Conservation (phyloP, 2,113 vertebrate species). For the Helogale parvula region DNA sequence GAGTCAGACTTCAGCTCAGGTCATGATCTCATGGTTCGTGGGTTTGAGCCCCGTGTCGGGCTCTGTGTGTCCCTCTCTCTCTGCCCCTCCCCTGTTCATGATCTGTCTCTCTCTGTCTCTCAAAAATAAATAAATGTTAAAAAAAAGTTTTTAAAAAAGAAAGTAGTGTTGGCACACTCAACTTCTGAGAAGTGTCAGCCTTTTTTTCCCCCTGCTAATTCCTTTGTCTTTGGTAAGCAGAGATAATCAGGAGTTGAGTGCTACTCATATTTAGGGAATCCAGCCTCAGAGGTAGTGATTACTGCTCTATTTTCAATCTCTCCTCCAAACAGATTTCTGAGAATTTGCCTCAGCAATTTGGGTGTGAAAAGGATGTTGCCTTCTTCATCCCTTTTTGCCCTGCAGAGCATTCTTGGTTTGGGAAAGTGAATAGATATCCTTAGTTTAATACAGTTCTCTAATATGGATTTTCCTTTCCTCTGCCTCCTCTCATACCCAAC, state of each 20-base stretch:
- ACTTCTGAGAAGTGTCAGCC: neutral
- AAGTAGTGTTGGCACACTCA: neutral
- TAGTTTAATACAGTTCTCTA: neutral
- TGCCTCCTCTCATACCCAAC: neutral
- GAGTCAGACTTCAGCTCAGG: too few species aligned
- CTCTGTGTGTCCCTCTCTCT: too few species aligned
- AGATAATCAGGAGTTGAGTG: neutral
- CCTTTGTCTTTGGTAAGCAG: neutral
- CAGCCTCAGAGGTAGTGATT: constrained; percentile 37
- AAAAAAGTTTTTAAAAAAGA: neutral
- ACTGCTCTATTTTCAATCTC: neutral
- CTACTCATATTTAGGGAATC: constrained; percentile 4
- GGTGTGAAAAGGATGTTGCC: neutral
- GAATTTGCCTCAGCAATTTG: constrained; percentile 22
- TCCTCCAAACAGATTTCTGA: constrained; percentile 47
- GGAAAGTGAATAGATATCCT: neutral
- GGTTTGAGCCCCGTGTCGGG: too few species aligned
- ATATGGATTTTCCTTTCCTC: neutral
- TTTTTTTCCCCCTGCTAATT: neutral
- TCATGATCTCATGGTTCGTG: too few species aligned
- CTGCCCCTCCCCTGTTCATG: too few species aligned
- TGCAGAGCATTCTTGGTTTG: neutral
- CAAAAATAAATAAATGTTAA: too few species aligned
- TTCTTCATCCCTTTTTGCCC: neutral
- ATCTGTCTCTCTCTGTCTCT: too few species aligned